A percentile compares a stretch with the other conserved stretches of the same genome.
phyloP scores from a whole-genome alignment of 2,888 invertebrate genomes.

The Aphodius sticticus region DNA sequence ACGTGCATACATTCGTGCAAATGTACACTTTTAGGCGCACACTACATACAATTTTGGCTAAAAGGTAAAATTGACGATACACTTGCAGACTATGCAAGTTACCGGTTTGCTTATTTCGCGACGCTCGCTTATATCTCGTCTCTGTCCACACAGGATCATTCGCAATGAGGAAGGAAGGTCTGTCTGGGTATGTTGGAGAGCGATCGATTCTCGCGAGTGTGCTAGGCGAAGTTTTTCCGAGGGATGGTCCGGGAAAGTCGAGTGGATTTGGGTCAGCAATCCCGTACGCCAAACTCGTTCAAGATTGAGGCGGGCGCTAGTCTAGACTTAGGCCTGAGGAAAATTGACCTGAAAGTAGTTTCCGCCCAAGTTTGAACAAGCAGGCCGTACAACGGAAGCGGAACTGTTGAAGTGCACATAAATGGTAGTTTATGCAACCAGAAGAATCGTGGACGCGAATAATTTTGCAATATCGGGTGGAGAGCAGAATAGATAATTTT shows the following conservation, averaged over 20 bases:
- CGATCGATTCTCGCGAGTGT: background rate
- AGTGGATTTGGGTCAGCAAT: slow-evolving; percentile 4
- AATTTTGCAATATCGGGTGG: too few relatives aligned
- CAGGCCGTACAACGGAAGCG: background rate
- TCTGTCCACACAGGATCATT: background rate
- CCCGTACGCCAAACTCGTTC: background rate
- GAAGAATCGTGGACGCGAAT: background rate
- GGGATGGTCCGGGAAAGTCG: slow-evolving; percentile 4
- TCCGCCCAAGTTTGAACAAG: background rate
- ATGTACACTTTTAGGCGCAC: too few relatives aligned
- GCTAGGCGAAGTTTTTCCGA: background rate
- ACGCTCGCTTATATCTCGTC: too few relatives aligned
- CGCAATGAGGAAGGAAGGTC: background rate
- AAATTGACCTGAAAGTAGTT: background rate
- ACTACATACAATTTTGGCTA: too few relatives aligned
- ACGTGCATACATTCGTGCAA: too few relatives aligned
- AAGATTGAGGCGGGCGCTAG: background rate
- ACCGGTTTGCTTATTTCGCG: too few relatives aligned
- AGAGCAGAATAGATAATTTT: too few relatives aligned
- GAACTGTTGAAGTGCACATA: background rate
- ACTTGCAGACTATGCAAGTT: too few relatives aligned
- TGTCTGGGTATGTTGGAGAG: background rate
- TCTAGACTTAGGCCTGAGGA: background rate
- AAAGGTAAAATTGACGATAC: too few relatives aligned
- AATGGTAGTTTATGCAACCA: background rate